A percentile compares a stretch with the other conserved stretches of the same genome.
These are phyloP conservation scores for Psilanteris sp. DNA, from an alignment of 1,140 invertebrate species.

Conservation along the genomic window DNA sequence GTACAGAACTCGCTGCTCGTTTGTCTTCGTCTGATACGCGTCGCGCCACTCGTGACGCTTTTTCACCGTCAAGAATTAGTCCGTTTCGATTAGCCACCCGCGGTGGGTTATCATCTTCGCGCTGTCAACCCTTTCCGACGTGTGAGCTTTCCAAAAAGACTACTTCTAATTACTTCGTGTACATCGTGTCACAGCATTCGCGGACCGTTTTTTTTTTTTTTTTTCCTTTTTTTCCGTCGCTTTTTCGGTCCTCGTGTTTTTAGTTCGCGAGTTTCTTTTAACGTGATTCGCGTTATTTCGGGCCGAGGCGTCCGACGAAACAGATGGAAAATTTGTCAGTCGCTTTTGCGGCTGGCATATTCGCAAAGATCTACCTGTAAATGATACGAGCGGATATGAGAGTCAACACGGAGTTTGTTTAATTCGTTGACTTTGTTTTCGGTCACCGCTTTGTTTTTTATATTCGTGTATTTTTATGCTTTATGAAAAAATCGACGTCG, in stretches of 20 bases:
- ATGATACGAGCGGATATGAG: too few species aligned
- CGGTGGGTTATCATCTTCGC: slow-evolving; percentile 54
- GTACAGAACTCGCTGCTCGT: slow-evolving; percentile 22
- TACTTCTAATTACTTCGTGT: slow-evolving; percentile 58
- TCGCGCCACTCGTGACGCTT: slow-evolving; percentile 36
- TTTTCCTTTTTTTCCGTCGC: too few species aligned
- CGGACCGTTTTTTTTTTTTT: slow-evolving; percentile 8
- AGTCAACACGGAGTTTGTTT: too few species aligned
- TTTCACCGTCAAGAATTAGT: slow-evolving; percentile 55
- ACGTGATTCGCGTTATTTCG: slow-evolving; percentile 29
- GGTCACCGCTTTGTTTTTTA: too few species aligned
- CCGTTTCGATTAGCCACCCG: slow-evolving; percentile 59
- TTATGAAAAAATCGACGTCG: too few species aligned
- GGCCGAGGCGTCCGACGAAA: slow-evolving; percentile 17
- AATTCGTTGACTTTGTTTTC: too few species aligned
- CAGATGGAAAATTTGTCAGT: slow-evolving; percentile 42
- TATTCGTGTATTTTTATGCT: too few species aligned
- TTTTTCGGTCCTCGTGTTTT: too few species aligned
- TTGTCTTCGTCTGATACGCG: slow-evolving; percentile 12
- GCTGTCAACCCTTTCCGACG: slow-evolving; percentile 55
- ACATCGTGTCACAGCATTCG: slow-evolving; percentile 24
- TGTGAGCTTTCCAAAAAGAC: slow-evolving; percentile 43
- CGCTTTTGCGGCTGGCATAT: slow-evolving; percentile 9
- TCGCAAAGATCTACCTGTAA: slow-evolving; percentile 28
- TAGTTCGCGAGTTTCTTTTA: slow-evolving; percentile 27